phyloP scores from a whole-genome alignment of 2,888 invertebrate species.

The Luffia ferchaultella region DNA sequence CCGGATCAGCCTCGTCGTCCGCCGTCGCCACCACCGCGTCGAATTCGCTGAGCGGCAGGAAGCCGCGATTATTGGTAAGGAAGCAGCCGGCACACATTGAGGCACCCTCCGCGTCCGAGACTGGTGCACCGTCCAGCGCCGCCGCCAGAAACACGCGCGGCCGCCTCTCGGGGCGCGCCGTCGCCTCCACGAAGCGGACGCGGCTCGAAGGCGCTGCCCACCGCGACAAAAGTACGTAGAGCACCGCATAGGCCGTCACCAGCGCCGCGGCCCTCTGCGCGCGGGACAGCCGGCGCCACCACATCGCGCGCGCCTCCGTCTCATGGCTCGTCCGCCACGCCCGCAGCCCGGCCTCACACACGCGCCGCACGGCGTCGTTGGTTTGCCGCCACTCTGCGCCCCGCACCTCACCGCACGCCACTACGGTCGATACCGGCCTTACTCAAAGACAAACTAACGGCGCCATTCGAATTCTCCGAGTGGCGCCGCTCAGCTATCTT shows the following conservation, averaged over 20 bases:
- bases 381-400: background rate
- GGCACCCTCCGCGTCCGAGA: constrained; percentile 28
- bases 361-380: background rate
- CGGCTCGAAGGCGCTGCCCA: background rate
- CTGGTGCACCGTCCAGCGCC: background rate
- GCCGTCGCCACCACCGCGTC: constrained; percentile 31
- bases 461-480: background rate
- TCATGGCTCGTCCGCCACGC: background rate
- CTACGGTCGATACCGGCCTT: background rate
- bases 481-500: background rate
- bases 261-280: background rate
- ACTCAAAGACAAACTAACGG: background rate
- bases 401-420: background rate
- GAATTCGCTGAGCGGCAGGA: constrained; percentile 33
- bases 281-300: constrained; percentile 21
- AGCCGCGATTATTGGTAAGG: constrained; percentile 37
- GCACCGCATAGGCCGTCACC: background rate
- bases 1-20: constrained; percentile 18
- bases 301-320: constrained; percentile 25
- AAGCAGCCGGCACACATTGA: constrained; percentile 34
- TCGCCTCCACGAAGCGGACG: background rate
- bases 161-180: constrained; percentile 27
- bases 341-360: background rate
- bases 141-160: constrained; percentile 16
- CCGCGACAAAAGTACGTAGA: background rate